Base-by-base conservation (phyloP, 1,140 invertebrate species). In the Orius insidiosus region DNA sequence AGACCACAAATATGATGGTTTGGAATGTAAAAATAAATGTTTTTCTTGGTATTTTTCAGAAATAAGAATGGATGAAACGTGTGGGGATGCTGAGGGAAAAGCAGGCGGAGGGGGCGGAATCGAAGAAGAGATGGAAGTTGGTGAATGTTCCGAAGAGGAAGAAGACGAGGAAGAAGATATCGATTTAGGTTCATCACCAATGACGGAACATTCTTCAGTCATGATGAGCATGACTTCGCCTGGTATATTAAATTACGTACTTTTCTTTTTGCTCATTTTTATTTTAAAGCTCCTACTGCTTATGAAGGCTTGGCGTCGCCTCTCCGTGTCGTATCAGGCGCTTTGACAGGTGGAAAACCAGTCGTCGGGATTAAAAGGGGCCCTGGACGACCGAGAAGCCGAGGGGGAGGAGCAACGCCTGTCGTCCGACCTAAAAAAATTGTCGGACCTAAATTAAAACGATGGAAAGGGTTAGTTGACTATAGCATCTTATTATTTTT, bases 101-200 rank as follows among this genome's bases (percentile, higher is more conserved):
- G 42, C 18, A 13, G 46, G 49, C 14, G 45, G 40, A 32, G 45
- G 39, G 8, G 32, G 37, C 0, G 48, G 44, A 14, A 56, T 55
- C 13, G 65, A 66, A 44, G 67, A 68, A 54, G 50, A 56, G 48
- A 56, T 58, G 48, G 59, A 60, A 41, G 60, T 65, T 48, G 62
- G 64, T 46, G 66, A 68, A 48, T 59, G 59, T 32, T 61, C 62
- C 16, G 55, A 53, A 47, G 56, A 57, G 36, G 56, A 56, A 42
- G 56, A 55, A 11, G 56, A 57, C 15, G 56, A 56, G 6, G 54
- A 56, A 40, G 56, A 57, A 31, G 52, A 55, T 16, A 39, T 47
- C 15, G 47, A 49, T 15, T 48, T 30, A 16, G 44, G 35, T 8
- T 53, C 45, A 13, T 50, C 52, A 6, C 48, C 49, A 10, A 44